A percentile compares a stretch with the other conserved stretches of the same genome.
phyloP scores from a whole-genome alignment of 1,140 invertebrate genomes.

The Holotrichia oblita region DNA sequence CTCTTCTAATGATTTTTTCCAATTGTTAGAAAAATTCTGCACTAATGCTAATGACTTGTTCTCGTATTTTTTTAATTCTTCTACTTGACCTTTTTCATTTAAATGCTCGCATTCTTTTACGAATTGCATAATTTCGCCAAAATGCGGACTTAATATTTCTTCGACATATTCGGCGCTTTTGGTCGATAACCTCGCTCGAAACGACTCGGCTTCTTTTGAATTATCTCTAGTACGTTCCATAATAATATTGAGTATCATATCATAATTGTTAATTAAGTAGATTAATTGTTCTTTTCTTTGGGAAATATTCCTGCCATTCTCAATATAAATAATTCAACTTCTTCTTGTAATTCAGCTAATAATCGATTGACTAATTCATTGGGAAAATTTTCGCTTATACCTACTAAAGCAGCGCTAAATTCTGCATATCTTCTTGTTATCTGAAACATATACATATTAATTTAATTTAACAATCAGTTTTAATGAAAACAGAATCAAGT shows the following conservation, averaged over 20 bases:
- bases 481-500: too few relatives aligned
- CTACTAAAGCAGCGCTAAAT: slow-evolving; percentile 94
- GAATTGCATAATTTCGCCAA: slow-evolving; percentile 96
- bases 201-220: slow-evolving; percentile 93
- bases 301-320: slow-evolving; percentile 94
- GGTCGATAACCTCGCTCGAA: slow-evolving; percentile 88
- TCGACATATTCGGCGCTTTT: slow-evolving; percentile 96
- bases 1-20: slow-evolving; percentile 94
- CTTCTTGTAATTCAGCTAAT: slow-evolving; percentile 86
- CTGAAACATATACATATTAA: too few relatives aligned
- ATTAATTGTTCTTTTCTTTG: slow-evolving; percentile 95
- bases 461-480: too few relatives aligned
- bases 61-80: slow-evolving; percentile 84
- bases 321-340: slow-evolving; percentile 93
- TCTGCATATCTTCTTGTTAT: slow-evolving; percentile 97
- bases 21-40: slow-evolving; percentile 88
- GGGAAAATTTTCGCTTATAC: slow-evolving; percentile 93
- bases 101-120: slow-evolving; percentile 94
- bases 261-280: slow-evolving; percentile 99
- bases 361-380: slow-evolving; percentile 81
- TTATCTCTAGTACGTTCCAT: slow-evolving; percentile 94
- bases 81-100: slow-evolving; percentile 82
- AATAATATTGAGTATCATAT: slow-evolving; percentile 92
- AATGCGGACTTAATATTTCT: slow-evolving; percentile 94
- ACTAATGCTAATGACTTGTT: slow-evolving; percentile 84